Percentiles rank a stretch among this genome's conserved stretches.
Conservation (phyloP, 2,113 vertebrate genomes). For the Pedionomus torquatus region DNA sequence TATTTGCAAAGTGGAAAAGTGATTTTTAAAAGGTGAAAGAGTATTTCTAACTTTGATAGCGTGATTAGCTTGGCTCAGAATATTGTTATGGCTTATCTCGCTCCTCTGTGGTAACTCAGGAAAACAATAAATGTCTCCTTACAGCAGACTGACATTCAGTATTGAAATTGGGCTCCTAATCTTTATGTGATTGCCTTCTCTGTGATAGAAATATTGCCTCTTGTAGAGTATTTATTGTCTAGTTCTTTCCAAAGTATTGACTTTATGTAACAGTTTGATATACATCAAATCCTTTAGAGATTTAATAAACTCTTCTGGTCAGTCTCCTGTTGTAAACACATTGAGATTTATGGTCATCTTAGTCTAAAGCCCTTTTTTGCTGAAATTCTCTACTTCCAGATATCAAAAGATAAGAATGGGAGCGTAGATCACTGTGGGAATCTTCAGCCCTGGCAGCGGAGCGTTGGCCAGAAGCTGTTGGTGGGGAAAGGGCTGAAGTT, state of each 20-base stretch:
- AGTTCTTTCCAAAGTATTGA: slow-evolving; percentile 83
- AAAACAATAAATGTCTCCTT: slow-evolving; percentile 73
- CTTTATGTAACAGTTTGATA: slow-evolving; percentile 85
- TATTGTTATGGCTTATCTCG: slow-evolving; percentile 19
- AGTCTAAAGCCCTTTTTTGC: slow-evolving; percentile 72
- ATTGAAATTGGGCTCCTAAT: slow-evolving; percentile 82
- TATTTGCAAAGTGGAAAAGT: slow-evolving; percentile 33
- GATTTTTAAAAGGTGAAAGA: slow-evolving; percentile 54
- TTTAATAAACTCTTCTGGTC: slow-evolving; percentile 85
- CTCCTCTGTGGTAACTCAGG: slow-evolving; percentile 63
- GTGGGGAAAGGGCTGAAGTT: neutral
- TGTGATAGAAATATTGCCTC: slow-evolving; percentile 82
- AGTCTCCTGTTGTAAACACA: slow-evolving; percentile 81
- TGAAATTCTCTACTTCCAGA: slow-evolving; percentile 74
- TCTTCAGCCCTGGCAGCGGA: neutral
- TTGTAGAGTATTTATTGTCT: slow-evolving; percentile 80
- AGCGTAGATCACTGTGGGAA: slow-evolving; percentile 52
- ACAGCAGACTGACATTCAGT: slow-evolving; percentile 59
- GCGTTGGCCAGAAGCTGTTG: slow-evolving; percentile 15
- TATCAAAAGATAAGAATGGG: slow-evolving; percentile 63
- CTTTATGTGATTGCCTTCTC: slow-evolving; percentile 83
- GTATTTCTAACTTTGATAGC: slow-evolving; percentile 40
- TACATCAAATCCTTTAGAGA: slow-evolving; percentile 82
- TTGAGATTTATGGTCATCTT: slow-evolving; percentile 79
- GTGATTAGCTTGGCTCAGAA: slow-evolving; percentile 38